A percentile compares a stretch with the other conserved stretches of the same genome.
These are phyloP conservation scores for Centropristis striata DNA, from an alignment of 2,113 vertebrate species.

Conservation along the genomic window DNA sequence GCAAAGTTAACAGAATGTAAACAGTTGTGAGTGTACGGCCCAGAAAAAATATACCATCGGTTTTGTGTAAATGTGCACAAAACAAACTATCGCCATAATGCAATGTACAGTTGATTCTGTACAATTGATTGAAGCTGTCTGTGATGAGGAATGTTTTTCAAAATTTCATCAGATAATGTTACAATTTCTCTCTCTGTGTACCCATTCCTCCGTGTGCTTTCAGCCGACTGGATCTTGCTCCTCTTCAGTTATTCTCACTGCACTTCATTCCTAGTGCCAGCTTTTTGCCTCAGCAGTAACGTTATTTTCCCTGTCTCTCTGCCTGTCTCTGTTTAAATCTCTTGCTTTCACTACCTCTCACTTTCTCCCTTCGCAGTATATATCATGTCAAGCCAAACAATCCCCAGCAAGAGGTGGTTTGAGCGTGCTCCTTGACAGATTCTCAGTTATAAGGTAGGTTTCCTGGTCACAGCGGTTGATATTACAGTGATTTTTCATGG, in stretches of 20 bases:
- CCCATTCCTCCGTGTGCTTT: neutral
- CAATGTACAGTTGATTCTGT: too few relatives aligned
- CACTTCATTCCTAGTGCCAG: conserved; percentile 13
- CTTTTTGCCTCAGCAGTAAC: conserved; percentile 19
- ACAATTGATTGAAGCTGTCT: neutral
- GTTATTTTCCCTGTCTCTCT: conserved; percentile 25
- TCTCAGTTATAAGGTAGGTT: conserved; percentile 38
- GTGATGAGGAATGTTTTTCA: neutral
- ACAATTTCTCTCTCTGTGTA: neutral
- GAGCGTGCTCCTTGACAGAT: conserved; percentile 45
- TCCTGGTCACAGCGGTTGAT: conserved; percentile 39
- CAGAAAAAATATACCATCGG: too few relatives aligned
- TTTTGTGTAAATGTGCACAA: too few relatives aligned
- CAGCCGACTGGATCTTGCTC: neutral
- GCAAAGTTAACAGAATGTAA: too few relatives aligned
- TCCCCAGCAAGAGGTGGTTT: conserved; percentile 30
- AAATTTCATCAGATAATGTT: neutral
- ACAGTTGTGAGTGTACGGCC: too few relatives aligned
- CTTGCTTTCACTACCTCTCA: conserved; percentile 41
- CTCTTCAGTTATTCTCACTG: conserved; percentile 1
- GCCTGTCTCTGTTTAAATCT: conserved; percentile 42
- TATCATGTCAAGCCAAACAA: conserved; percentile 56
- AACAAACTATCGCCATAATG: too few relatives aligned
- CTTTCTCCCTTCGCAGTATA: conserved; percentile 34
- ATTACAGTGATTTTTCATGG: conserved; percentile 49